Base-by-base conservation (phyloP, 2,797 vertebrate genomes). In the Sternarchorhynchus goeldii region DNA sequence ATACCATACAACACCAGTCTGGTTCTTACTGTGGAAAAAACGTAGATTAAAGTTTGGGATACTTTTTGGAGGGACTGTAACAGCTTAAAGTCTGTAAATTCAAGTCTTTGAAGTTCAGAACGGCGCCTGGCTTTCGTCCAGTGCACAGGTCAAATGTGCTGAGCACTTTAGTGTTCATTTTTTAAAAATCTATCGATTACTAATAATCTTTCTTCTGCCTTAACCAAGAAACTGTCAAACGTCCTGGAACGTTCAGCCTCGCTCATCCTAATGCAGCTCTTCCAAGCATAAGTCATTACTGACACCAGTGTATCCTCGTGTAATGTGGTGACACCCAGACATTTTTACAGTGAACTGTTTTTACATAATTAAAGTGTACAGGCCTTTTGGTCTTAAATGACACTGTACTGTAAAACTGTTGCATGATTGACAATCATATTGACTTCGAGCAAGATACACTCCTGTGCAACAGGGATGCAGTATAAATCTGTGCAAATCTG, bases 391-490 rank as follows among this genome's bases (percentile, higher is more conserved):
- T 68, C 32, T 50, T 2, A 25, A 41, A 4, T 41, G n/a, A 57
- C 4, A 21, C n/a, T 55, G 31, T 56, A 8, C 6, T 36, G 6
- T 64, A 50, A 39, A 60, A 39, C 17, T 25, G 2, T 55, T 74
- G 64, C 55, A 56, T 66, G 59, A 56, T 41, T 75, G 66, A 79
- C 77, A 77, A 71, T 71, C 68, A 72, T 17, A 25, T 14, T 57
- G 31, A 73, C 57, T 7, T 75, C 25, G 32, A 58, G 53, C 69
- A 36, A n/a, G 20, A 58, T 72, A 12, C 12, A n/a, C 55, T 72
- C 31, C 32, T 12, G 69, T 72, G 55, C 41, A 72, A 58, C 36
- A 72, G 31, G 2, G 55, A 57, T 55, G n/a, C 16, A 10, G 50
- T 29, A 45, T 3, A 60, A 58, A 57, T 29, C 25, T 55, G 58